These are phyloP conservation scores for Sepiola atlantica DNA, from an alignment of 2,888 invertebrate genomes.

Conservation along the genomic window DNA sequence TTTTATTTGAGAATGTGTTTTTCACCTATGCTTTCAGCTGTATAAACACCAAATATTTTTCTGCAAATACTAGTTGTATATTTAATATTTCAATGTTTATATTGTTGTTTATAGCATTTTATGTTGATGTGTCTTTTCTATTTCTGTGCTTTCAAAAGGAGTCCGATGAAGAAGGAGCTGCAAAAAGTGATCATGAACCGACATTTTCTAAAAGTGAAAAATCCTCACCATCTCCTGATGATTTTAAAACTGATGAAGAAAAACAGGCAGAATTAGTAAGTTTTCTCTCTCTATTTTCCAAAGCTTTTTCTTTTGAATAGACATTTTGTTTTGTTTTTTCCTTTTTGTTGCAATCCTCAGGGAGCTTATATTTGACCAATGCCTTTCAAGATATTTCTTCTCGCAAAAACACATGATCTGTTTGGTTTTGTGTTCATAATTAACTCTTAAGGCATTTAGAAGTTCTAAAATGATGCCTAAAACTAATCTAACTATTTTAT, in stretches of 20 bases:
- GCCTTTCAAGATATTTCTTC: no score
- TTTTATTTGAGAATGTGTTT: no score
- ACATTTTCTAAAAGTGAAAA: conserved; percentile 51
- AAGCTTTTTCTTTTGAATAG: not conserved
- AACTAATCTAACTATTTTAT: no score
- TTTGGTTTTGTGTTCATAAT: no score
- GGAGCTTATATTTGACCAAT: no score
- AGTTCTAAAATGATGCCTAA: no score
- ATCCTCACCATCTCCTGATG: conserved; percentile 67
- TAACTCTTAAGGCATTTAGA: no score
- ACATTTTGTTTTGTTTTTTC: not conserved
- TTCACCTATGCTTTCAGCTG: no score
- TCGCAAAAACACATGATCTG: no score
- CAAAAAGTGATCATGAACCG: conserved; percentile 54
- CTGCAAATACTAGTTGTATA: not conserved
- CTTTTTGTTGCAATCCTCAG: no score
- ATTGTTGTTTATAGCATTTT: not conserved
- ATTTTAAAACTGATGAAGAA: conserved; percentile 73
- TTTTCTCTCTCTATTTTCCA: not conserved
- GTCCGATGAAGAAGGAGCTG: conserved; percentile 71
- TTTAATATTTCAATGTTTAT: not conserved
- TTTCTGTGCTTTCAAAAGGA: conserved; percentile 64
- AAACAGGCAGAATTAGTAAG: conserved; percentile 72
- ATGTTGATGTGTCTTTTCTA: not conserved
- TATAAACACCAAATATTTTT: no score